A percentile compares a stretch with the other conserved stretches of the same genome.
Evolutionary conservation across 2,888 invertebrate species (phyloP).

Genomic region (Hydropsyche betteni): DNA sequence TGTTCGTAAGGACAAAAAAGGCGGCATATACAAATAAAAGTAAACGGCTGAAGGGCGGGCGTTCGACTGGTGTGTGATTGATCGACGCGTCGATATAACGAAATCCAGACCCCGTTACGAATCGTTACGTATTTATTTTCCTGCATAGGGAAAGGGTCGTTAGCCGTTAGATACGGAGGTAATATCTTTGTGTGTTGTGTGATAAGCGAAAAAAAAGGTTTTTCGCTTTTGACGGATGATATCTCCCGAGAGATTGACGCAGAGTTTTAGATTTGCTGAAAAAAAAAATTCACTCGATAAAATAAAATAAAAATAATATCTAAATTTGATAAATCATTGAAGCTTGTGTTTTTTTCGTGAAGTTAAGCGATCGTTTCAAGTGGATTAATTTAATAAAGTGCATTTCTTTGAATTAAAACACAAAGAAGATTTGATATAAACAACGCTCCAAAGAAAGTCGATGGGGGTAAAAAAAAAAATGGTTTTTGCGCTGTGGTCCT

Average conservation of each 20-base stretch:
- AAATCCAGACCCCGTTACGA: slow-evolving; percentile 50
- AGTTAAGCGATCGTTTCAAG: too few species aligned
- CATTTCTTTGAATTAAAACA: too few species aligned
- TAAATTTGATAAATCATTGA: too few species aligned
- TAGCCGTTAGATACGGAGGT: slow-evolving; percentile 39
- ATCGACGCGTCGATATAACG: slow-evolving; percentile 49
- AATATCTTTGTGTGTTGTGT: neutral
- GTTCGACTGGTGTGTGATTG: slow-evolving; percentile 31
- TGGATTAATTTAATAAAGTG: too few species aligned
- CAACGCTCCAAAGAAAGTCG: slow-evolving; percentile 7
- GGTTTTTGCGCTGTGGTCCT: slow-evolving; percentile 31
- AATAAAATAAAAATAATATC: too few species aligned
- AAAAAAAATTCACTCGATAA: too few species aligned
- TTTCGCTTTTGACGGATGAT: slow-evolving; percentile 21
- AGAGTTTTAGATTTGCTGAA: neutral
- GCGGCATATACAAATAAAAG: neutral
- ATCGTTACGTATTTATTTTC: slow-evolving; percentile 44
- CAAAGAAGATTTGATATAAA: slow-evolving; percentile 7
- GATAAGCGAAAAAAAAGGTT: neutral
- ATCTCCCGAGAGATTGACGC: slow-evolving; percentile 18
- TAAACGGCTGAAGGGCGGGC: slow-evolving; percentile 18
- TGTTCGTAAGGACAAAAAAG: too few species aligned
- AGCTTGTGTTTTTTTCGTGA: too few species aligned
- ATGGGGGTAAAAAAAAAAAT: slow-evolving; percentile 29
- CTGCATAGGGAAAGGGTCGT: slow-evolving; percentile 39